Evolutionary conservation across 1,140 invertebrate genomes (phyloP), one percentile per base, ranked within the genome.

Genomic region (Drosophila ambigua): DNA sequence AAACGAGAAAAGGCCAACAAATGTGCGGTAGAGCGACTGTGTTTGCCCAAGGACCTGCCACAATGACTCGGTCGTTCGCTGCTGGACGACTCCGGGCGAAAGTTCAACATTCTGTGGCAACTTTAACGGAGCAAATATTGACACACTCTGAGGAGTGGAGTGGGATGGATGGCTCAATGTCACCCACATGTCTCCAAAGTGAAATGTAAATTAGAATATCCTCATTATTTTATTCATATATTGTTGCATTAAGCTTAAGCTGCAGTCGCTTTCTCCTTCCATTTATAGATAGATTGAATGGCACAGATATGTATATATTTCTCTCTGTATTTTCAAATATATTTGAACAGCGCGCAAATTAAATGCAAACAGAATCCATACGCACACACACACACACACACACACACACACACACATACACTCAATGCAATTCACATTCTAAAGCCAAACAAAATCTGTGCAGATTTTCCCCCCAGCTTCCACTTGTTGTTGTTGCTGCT

Each of bases 331-430:
- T 48, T 49, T 26, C 26, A 20, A 55, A 55, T 67, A 77, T 68
- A 85, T 84, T 84, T 77, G 41, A 13, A 66, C 62, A 58, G 57
- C 55, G 60, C 61, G 67, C 48, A 84, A 85, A 84, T 84, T 85
- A 61, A 84, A 84, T 77, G 57, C 77, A 84, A 84, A 84, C 80
- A 84, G 66, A 73, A 45, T 53, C 61, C 23, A 72, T 39, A 63
- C 79, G 68, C 58, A 75, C 64, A 68, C 68, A 63, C 35, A 73
- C 48, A 68, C 71, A 63, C 61, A 68, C 68, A 63, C 35, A 73
- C 48, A 68, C 71, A 63, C 61, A 75, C 64, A 68, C 68, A 63
- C 35, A 73, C 48, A 68, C 71, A 63, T 61, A 55, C 44, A 63
- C 48, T 31, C 50, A 62, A 43, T 74, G 60, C 71, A 39, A 39